These are phyloP conservation scores for Myotis brandtii DNA, from an alignment of 2,113 vertebrate species.

Conservation along the genomic window DNA sequence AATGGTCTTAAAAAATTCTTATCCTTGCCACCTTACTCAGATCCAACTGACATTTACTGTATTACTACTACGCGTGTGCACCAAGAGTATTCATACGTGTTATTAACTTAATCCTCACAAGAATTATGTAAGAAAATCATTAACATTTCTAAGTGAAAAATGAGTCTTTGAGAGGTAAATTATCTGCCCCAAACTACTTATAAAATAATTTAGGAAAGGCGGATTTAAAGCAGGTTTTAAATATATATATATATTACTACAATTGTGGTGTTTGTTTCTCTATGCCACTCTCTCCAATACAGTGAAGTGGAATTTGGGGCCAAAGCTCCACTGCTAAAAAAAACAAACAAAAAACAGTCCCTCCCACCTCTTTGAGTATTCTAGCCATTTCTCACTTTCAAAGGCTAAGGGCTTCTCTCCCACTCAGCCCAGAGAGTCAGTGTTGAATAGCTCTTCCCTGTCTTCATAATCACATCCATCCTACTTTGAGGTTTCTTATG, in stretches of 20 bases:
- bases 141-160: background rate
- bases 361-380: no score
- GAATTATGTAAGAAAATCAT: background rate
- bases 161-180: background rate
- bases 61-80: background rate
- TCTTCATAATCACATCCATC: background rate
- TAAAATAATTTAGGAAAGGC: background rate
- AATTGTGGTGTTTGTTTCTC: background rate
- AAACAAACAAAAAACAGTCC: background rate
- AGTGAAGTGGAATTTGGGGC: rapidly evolving
- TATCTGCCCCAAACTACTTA: background rate
- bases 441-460: background rate
- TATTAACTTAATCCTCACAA: background rate
- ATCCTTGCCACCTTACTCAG: background rate
- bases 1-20: background rate
- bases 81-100: background rate
- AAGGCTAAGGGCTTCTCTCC: background rate
- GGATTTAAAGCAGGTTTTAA: background rate
- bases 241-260: background rate
- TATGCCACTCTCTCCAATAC: background rate
- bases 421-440: background rate
- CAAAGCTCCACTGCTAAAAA: background rate
- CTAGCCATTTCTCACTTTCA: background rate
- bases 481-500: background rate
- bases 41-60: background rate